Percentiles rank a stretch among this genome's conserved stretches.
These are phyloP conservation scores for Camptogramma bilineatum DNA, from an alignment of 2,888 invertebrate genomes.

Conservation along the genomic window DNA sequence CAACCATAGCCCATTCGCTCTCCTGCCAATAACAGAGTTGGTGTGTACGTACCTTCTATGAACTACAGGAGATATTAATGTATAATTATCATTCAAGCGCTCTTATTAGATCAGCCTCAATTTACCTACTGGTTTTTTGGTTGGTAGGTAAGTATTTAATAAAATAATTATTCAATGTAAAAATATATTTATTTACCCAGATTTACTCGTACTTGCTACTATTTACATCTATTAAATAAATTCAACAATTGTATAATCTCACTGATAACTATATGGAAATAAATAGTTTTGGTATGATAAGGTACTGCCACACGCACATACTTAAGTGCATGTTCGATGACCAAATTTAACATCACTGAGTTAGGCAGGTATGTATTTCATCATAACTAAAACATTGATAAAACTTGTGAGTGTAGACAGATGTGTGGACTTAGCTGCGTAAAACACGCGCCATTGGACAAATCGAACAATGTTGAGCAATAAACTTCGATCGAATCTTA, in stretches of 20 bases:
- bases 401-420: not conserved
- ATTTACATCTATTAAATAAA: slow-evolving; percentile 16
- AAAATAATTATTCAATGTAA: slow-evolving; percentile 8
- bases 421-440: not conserved
- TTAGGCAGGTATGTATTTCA: no score
- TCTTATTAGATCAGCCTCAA: not conserved
- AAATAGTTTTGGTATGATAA: not conserved
- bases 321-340: not conserved
- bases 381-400: not conserved
- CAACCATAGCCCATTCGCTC: not conserved
- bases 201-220: slow-evolving; percentile 19
- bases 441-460: not conserved
- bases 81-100: no score
- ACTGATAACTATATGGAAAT: slow-evolving; percentile 4
- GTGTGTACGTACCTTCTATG: not conserved
- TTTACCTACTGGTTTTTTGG: not conserved
- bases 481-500: not conserved
- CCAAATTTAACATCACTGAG: not conserved
- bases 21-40: not conserved
- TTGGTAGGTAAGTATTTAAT: no score
- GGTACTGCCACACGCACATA: not conserved
- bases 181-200: slow-evolving; percentile 19
- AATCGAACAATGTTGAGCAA: not conserved
- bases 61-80: not conserved
- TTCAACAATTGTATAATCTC: slow-evolving; percentile 34